Conservation (phyloP, 2,797 vertebrate species). For the Sphaeramia orbicularis region DNA sequence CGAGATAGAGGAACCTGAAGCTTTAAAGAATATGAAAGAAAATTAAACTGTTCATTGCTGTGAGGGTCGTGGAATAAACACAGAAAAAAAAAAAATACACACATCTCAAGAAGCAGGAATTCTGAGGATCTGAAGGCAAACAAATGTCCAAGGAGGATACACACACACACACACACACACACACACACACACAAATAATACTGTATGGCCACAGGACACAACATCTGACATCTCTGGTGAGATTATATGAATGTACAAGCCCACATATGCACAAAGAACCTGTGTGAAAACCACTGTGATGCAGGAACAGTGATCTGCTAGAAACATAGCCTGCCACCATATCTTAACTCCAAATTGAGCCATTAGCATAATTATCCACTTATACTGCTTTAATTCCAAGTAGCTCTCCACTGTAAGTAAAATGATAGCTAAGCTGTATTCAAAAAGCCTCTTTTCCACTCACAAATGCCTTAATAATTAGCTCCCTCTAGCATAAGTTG, state of each 20-base stretch:
- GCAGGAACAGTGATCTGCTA: constrained; percentile 53
- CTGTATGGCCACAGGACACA: constrained; percentile 62
- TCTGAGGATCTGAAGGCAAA: too few relatives aligned
- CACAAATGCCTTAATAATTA: constrained; percentile 85
- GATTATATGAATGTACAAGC: constrained; percentile 59
- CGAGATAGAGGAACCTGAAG: too few relatives aligned
- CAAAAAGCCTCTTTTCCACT: constrained; percentile 79
- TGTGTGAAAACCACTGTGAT: constrained; percentile 48
- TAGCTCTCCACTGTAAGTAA: constrained; percentile 82
- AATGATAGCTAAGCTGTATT: constrained; percentile 80
- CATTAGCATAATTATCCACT: constrained; percentile 85
- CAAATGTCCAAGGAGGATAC: too few relatives aligned
- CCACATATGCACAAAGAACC: constrained; percentile 56
- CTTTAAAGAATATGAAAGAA: not conserved
- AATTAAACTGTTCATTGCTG: constrained; percentile 40
- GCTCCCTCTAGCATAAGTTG: constrained; percentile 85
- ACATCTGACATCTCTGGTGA: constrained; percentile 62
- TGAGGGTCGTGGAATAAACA: constrained; percentile 28
- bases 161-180: constrained; percentile 18
- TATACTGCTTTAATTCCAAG: constrained; percentile 80
- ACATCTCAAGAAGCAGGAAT: constrained; percentile 44
- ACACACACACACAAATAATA: constrained; percentile 25
- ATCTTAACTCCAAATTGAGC: constrained; percentile 80
- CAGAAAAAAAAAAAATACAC: constrained; percentile 7
- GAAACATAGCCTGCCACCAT: constrained; percentile 77